These are phyloP conservation scores for Cladorhizidae sp. DNA, from an alignment of 37 sponge, comb jelly and placozoan genomes.

Conservation along the genomic window DNA sequence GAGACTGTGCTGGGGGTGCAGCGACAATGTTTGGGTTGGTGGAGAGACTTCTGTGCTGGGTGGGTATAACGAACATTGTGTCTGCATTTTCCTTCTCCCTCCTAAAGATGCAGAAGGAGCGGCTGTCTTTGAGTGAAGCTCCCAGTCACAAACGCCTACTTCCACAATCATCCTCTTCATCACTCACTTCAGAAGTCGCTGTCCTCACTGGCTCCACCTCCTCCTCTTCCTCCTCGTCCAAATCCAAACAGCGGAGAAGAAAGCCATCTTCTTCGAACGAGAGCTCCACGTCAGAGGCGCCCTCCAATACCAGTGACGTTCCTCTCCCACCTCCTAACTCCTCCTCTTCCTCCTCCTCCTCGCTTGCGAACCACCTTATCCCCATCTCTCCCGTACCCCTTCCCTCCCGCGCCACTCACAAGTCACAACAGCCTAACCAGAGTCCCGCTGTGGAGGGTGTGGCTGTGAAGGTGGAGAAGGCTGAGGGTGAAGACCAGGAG, in stretches of 20 bases:
- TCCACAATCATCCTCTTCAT: constrained; percentile 25
- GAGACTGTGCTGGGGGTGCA: no score
- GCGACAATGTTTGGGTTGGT: no score
- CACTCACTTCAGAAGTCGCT: neutral
- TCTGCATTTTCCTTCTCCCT: neutral
- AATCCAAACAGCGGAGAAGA: constrained; percentile 40
- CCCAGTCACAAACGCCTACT: constrained; percentile 27
- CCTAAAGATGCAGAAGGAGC: constrained; percentile 4
- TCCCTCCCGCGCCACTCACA: constrained; percentile 1
- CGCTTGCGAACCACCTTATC: neutral
- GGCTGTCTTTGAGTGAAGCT: neutral
- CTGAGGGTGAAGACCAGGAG: neutral
- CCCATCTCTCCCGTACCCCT: neutral
- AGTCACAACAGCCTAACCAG: neutral
- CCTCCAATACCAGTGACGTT: constrained; percentile 38
- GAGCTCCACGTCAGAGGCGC: constrained; percentile 63
- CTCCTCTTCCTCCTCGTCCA: neutral
- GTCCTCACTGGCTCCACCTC: neutral
- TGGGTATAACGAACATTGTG: no score
- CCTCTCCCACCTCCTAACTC: neutral
- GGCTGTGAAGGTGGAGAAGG: neutral
- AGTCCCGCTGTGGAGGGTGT: neutral
- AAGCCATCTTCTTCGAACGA: constrained; percentile 83
- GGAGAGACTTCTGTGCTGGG: no score
- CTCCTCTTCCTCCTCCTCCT: constrained; percentile 14